A percentile compares a stretch with the other conserved stretches of the same genome.
phyloP scores from a whole-genome alignment of 2,888 invertebrate species.

The Drosophila antonietae region DNA sequence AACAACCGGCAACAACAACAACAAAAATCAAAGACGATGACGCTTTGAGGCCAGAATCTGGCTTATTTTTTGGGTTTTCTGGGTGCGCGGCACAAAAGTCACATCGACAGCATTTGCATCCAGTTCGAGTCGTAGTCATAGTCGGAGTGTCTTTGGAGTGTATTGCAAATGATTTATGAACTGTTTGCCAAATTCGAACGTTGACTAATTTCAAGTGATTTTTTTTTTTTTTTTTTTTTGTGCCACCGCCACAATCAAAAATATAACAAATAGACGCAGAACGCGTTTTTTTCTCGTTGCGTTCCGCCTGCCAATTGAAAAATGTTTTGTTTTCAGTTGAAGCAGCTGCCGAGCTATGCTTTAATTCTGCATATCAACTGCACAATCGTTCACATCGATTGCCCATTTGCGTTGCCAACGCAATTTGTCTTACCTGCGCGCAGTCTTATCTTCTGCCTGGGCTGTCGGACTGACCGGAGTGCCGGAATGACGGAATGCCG shows the following conservation, averaged over 20 bases:
- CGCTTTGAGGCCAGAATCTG: slow-evolving; percentile 39
- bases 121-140: background rate
- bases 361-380: slow-evolving; percentile 2
- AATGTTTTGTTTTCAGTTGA: background rate
- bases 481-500: slow-evolving; percentile 17
- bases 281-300: slow-evolving; percentile 7
- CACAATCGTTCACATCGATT: slow-evolving; percentile 33
- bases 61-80: slow-evolving; percentile 36
- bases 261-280: slow-evolving; percentile 50
- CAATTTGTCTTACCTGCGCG: slow-evolving; percentile 47
- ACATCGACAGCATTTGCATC: slow-evolving; percentile 49
- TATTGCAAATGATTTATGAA: slow-evolving; percentile 70
- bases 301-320: slow-evolving; percentile 2
- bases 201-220: slow-evolving; percentile 68
- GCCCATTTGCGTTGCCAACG: slow-evolving; percentile 15
- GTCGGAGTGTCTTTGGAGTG: slow-evolving; percentile 8
- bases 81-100: slow-evolving; percentile 46
- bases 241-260: slow-evolving; percentile 29
- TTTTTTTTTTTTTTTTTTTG: background rate
- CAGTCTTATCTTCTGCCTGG: slow-evolving; percentile 34
- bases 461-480: no score
- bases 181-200: slow-evolving; percentile 69
- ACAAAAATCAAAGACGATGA: slow-evolving; percentile 30
- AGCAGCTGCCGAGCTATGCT: background rate
- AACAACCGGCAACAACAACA: slow-evolving; percentile 16